phyloP scores from a whole-genome alignment of 53 echinoderm and acorn worm genomes.

The Glandiceps talaboti region DNA sequence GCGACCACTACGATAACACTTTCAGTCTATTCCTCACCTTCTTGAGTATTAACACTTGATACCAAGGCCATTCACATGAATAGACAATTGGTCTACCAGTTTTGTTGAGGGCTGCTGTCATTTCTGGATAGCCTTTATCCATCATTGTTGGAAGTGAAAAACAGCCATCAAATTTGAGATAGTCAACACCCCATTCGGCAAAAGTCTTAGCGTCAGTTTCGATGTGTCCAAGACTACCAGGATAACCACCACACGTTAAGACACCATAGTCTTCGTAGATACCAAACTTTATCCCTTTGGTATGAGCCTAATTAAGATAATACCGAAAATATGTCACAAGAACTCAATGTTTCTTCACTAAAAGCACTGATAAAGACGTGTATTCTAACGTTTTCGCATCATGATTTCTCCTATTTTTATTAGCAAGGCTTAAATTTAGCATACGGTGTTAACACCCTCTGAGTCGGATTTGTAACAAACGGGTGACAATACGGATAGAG shows the following conservation, averaged over 20 bases:
- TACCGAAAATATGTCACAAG: too few species aligned
- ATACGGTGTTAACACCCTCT: too few species aligned
- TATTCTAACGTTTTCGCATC: too few species aligned
- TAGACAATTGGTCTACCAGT: slow-evolving; percentile 53
- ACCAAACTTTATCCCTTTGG: slow-evolving; percentile 76
- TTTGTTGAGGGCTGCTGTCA: slow-evolving; percentile 63
- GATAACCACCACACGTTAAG: slow-evolving; percentile 80
- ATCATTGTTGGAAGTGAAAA: slow-evolving; percentile 43
- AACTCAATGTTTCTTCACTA: too few species aligned
- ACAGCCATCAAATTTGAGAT: slow-evolving; percentile 86
- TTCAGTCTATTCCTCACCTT: neutral
- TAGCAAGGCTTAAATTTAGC: too few species aligned
- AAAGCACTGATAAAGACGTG: too few species aligned
- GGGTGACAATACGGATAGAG: too few species aligned
- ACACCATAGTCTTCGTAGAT: slow-evolving; percentile 80
- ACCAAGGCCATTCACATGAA: slow-evolving; percentile 72
- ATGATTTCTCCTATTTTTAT: too few species aligned
- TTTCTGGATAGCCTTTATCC: slow-evolving; percentile 80
- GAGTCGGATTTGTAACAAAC: too few species aligned
- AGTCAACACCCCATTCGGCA: slow-evolving; percentile 90
- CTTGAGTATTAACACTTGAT: neutral
- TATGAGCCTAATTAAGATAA: slow-evolving; percentile 77
- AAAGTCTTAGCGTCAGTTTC: slow-evolving; percentile 74
- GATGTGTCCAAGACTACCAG: slow-evolving; percentile 67
- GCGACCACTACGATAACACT: slow-evolving; percentile 2